Conservation (phyloP, 2,113 vertebrate species). For the Dryoscopus gambensis region DNA sequence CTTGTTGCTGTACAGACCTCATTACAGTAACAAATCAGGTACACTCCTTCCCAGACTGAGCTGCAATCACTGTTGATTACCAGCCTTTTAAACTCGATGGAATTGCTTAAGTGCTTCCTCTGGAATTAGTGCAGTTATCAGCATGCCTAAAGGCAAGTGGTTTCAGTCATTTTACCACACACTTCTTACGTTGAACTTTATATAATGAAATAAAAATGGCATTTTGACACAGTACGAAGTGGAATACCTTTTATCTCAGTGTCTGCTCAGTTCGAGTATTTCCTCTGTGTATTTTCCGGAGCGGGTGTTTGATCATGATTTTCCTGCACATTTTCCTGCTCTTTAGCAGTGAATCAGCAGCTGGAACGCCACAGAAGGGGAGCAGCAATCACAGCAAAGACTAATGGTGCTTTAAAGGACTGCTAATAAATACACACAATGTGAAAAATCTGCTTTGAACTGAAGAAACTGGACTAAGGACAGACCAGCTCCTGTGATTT, state of each 20-base stretch:
- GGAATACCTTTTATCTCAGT: background rate
- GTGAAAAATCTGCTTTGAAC: background rate
- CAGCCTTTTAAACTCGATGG: background rate
- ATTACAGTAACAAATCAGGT: background rate
- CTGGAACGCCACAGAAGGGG: background rate
- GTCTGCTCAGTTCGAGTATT: background rate
- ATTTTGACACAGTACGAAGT: background rate
- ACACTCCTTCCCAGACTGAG: background rate
- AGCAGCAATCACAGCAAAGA: background rate
- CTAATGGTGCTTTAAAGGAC: background rate
- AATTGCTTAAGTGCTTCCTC: background rate
- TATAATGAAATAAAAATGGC: background rate
- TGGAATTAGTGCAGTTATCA: background rate
- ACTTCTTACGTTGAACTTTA: background rate
- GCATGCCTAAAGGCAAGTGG: background rate
- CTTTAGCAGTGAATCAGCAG: slow-evolving; percentile 6
- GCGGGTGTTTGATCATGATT: background rate
- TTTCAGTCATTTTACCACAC: background rate
- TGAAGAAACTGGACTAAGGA: background rate
- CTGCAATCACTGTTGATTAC: background rate
- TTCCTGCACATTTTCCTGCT: background rate
- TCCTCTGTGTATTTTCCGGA: background rate
- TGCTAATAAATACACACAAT: background rate
- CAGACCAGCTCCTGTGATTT: background rate
- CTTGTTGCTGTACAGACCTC: background rate